phyloP scores from a whole-genome alignment of 2,113 vertebrate species.

The Seriola rivoliana region DNA sequence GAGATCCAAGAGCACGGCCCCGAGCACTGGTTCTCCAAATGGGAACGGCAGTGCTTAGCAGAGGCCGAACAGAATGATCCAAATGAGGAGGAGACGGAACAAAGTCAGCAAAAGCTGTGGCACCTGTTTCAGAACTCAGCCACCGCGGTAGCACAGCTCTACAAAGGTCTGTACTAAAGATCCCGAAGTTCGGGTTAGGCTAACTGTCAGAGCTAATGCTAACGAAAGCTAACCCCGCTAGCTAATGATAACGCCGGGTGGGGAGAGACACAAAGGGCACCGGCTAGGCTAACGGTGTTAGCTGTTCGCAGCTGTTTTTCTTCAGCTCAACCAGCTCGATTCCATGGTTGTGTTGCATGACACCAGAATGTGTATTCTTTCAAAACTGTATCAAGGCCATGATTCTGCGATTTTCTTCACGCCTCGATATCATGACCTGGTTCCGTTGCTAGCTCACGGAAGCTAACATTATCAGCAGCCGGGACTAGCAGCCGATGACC shows the following conservation, averaged over 20 bases:
- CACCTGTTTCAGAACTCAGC: slow-evolving; percentile 96
- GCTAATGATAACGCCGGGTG: slow-evolving; percentile 30
- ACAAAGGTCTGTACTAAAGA: slow-evolving; percentile 88
- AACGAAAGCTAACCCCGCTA: slow-evolving; percentile 43
- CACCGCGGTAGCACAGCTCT: slow-evolving; percentile 96
- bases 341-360: not conserved
- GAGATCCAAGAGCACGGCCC: slow-evolving; percentile 98
- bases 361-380: not conserved
- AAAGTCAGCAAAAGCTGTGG: slow-evolving; percentile 94
- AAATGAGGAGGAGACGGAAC: slow-evolving; percentile 90
- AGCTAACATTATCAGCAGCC: slow-evolving; percentile 17
- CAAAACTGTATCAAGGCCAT: not conserved
- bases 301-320: not conserved
- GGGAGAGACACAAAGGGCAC: slow-evolving; percentile 76
- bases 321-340: not conserved
- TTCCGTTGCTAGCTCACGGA: not conserved
- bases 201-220: slow-evolving; percentile 45
- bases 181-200: slow-evolving; percentile 42
- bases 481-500: slow-evolving; percentile 60
- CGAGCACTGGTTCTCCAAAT: slow-evolving; percentile 98
- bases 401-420: not conserved
- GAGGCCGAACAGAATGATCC: slow-evolving; percentile 92
- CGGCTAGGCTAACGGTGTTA: slow-evolving; percentile 27
- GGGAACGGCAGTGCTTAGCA: slow-evolving; percentile 96
- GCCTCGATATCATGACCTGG: slow-evolving; percentile 8